Base-by-base conservation (phyloP, 2,888 invertebrate genomes). In the Dynastes maya region DNA sequence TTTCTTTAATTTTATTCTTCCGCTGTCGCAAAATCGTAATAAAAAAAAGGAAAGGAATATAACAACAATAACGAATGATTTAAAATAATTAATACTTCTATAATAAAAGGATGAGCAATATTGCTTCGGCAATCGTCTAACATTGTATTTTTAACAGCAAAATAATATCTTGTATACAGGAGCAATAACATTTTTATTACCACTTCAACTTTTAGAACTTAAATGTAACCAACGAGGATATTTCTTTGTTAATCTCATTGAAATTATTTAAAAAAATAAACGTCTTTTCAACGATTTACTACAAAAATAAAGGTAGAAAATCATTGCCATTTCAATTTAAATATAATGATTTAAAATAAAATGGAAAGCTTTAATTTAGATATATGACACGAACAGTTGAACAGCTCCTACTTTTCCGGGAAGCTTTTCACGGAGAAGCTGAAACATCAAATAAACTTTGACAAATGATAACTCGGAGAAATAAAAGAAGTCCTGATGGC, bases 1-100 rank as follows among this genome's bases (percentile, higher is more conserved):
- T 70, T 53, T 70, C 70, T 13, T 70, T 51, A 70, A 51, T 27
- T 70, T 64, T 55, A 55, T 55, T 55, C 55, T 13, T 8, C 45
- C 45, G 8, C 45, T 8, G 6, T 45, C 8, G 2, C 11, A 45
- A 45, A 11, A 45, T 37, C 45, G 45, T 45, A 45, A 45, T 45
- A 45, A 45, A 45, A 9, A 45, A 45, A 45, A 9, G 8, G 1
- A 45, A 45, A 45, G 9, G 8, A 45, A 45, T 11, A 45, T 45
- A 11, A 45, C 11, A 45, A 45, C 8, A 45, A 45, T 11, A 45
- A 11, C 8, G 11, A 45, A 8, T 8, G 45, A 11, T 45, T 45
- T 45, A 11, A 45, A 45, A 45, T 45, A 45, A 45, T 45, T 45
- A 45, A 45, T 45, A 45, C 8, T 45, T 45, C 11, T 11, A 45